A percentile compares a stretch with the other conserved stretches of the same genome.
Conservation (phyloP, 2,797 vertebrate genomes). For the Masticophis lateralis region DNA sequence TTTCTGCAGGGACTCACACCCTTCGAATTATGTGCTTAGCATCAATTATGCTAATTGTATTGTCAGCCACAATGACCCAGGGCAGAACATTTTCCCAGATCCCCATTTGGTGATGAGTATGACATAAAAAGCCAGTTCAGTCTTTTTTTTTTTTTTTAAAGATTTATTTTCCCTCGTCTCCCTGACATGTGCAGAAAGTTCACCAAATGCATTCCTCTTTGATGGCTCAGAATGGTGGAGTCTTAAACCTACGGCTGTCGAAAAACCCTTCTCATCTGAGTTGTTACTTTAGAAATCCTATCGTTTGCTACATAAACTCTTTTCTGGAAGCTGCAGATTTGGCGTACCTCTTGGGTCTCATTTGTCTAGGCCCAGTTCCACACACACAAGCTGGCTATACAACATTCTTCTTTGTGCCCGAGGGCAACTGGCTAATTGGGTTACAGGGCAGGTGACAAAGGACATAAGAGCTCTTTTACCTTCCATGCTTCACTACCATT, state of each 20-base stretch:
- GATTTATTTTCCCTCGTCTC: not conserved
- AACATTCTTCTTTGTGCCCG: not conserved
- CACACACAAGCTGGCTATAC: not conserved
- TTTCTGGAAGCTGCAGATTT: not conserved
- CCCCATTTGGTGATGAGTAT: not conserved
- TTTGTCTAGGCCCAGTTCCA: not conserved
- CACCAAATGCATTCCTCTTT: not conserved
- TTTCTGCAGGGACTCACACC: not conserved
- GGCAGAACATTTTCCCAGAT: constrained; percentile 9
- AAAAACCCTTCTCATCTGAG: too few relatives aligned
- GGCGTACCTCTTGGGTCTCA: not conserved
- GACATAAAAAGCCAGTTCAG: not conserved
- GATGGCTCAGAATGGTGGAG: not conserved
- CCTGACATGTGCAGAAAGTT: not conserved
- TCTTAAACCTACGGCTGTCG: not conserved
- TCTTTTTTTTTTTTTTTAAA: too few relatives aligned
- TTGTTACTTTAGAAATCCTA: not conserved
- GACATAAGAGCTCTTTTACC: not conserved
- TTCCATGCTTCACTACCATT: not conserved
- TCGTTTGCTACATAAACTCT: not conserved
- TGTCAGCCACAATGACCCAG: not conserved
- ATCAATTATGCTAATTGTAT: constrained; percentile 7
- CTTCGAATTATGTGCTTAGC: constrained; percentile 14
- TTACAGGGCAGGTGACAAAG: not conserved
- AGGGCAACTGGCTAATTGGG: not conserved